phyloP scores from a whole-genome alignment of 2,113 vertebrate genomes.

The Aplodontia rufa region DNA sequence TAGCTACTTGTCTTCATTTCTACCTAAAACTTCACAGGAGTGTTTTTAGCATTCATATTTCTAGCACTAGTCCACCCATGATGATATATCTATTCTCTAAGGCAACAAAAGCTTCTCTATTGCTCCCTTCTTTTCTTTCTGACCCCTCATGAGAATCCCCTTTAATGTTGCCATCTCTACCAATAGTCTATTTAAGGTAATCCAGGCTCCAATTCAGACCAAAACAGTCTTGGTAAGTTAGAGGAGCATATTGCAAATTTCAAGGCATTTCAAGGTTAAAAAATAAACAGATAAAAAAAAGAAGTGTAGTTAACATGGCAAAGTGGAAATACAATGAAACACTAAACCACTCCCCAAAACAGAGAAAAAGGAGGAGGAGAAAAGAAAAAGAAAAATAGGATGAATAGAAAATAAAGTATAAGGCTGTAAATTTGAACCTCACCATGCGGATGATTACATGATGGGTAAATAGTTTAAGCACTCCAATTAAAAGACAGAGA shows the following conservation, averaged over 20 bases:
- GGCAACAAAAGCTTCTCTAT: not conserved
- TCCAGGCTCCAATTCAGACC: not conserved
- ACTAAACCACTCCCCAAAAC: not conserved
- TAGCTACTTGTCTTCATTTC: not conserved
- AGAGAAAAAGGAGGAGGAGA: not conserved
- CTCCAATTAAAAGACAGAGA: constrained; percentile 13
- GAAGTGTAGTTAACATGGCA: not conserved
- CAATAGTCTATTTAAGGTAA: not conserved
- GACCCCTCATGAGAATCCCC: not conserved
- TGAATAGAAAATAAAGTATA: constrained; percentile 8
- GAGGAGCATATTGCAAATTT: not conserved
- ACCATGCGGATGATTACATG: constrained; percentile 15
- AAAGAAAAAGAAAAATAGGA: not conserved
- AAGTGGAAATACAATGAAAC: not conserved
- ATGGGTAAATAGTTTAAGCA: constrained; percentile 34
- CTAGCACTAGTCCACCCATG: not conserved
- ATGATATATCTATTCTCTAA: not conserved
- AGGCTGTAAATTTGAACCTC: not conserved
- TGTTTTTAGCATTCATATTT: not conserved
- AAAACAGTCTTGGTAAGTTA: not conserved
- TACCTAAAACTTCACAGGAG: not conserved
- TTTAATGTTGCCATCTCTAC: not conserved
- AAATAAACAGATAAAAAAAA: not conserved
- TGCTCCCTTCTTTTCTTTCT: not conserved
- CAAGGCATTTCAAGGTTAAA: not conserved